These are phyloP conservation scores for Drosophila kanapiae DNA, from an alignment of 1,140 invertebrate species.

Conservation along the genomic window DNA sequence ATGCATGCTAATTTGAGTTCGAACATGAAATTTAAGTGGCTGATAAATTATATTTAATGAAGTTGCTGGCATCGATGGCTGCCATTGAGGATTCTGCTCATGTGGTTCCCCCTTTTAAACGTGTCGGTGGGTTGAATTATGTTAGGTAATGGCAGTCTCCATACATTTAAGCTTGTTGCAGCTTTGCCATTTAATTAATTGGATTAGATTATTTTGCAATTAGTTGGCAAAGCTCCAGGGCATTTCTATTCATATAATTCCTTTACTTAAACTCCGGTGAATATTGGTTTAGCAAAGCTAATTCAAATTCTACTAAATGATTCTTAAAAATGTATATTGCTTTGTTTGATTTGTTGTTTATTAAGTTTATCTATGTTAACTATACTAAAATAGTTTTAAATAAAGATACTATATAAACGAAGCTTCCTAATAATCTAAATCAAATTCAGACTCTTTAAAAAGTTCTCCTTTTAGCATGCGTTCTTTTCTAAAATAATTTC, in stretches of 20 bases:
- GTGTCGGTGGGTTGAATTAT: not conserved
- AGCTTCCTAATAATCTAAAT: no score
- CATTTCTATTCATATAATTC: not conserved
- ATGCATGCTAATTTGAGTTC: slow-evolving; percentile 64
- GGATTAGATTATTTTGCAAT: slow-evolving; percentile 3
- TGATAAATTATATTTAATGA: slow-evolving; percentile 58
- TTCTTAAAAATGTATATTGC: no score
- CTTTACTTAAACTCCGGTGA: not conserved
- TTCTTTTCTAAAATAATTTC: not conserved
- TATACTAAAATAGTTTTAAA: not conserved
- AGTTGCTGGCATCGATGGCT: slow-evolving; percentile 29
- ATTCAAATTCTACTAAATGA: no score
- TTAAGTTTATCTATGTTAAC: not conserved
- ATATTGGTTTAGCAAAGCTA: no score
- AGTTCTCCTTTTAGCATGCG: not conserved
- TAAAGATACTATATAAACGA: not conserved
- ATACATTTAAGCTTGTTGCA: not conserved
- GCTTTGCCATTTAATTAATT: slow-evolving; percentile 5
- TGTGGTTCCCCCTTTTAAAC: not conserved
- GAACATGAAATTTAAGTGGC: slow-evolving; percentile 63
- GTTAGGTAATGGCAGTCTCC: not conserved
- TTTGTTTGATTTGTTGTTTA: no score
- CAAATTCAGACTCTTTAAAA: not conserved
- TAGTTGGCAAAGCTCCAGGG: not conserved
- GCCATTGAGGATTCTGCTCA: not conserved